Percentiles rank a stretch among this genome's conserved stretches.
These are phyloP conservation scores for Barnardius zonarius DNA, from an alignment of 2,113 vertebrate genomes.

Conservation along the genomic window DNA sequence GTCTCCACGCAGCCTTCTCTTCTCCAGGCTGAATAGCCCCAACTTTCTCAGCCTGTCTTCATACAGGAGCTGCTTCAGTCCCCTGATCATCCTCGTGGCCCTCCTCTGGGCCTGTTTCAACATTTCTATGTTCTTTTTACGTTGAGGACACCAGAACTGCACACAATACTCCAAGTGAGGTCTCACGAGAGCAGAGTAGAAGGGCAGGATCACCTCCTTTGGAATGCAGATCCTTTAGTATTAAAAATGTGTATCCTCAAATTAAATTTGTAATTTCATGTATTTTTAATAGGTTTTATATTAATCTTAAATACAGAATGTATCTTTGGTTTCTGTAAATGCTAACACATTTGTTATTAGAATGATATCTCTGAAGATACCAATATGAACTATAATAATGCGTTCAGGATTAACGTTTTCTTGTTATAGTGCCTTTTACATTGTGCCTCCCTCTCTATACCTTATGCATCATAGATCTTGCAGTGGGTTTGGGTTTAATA, in stretches of 20 bases:
- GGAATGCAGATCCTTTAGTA: not conserved
- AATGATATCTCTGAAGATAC: not conserved
- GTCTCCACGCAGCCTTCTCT: no score
- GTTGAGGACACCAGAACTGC: no score
- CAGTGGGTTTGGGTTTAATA: not conserved
- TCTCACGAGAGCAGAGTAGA: no score
- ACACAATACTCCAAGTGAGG: no score
- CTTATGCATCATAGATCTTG: not conserved
- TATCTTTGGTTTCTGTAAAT: not conserved
- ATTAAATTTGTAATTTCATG: not conserved
- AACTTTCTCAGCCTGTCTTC: no score
- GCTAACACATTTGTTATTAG: not conserved
- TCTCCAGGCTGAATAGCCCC: no score
- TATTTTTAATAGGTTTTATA: not conserved
- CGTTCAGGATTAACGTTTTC: not conserved
- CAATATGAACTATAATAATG: not conserved
- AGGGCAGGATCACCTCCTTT: no score
- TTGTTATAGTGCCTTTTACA: fast-evolving
- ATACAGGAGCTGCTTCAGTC: no score
- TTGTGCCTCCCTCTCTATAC: not conserved
- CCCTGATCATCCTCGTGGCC: no score
- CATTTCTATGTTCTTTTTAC: no score
- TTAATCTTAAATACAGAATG: not conserved
- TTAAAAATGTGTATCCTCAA: not conserved
- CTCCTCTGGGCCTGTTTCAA: no score